Percentiles rank a stretch among this genome's conserved stretches.
These are phyloP conservation scores for Poeciliopsis paucimaculata DNA, from an alignment of 2,797 vertebrate genomes.

Conservation along the genomic window DNA sequence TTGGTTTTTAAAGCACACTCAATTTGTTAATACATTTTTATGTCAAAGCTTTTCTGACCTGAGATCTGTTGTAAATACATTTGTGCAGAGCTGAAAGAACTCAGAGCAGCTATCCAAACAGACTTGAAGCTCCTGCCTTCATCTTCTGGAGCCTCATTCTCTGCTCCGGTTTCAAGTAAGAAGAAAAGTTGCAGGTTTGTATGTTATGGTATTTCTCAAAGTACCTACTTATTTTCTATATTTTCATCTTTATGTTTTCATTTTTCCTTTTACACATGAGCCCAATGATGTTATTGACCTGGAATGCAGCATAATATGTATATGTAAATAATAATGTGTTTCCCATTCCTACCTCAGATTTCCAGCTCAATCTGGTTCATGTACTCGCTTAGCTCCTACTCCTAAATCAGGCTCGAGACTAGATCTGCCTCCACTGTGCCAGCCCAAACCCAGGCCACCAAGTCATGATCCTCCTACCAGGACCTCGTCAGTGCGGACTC, in stretches of 20 bases:
- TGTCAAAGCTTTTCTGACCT: slow-evolving; percentile 4
- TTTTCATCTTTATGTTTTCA: not conserved
- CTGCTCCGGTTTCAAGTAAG: slow-evolving; percentile 4
- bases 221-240: not conserved
- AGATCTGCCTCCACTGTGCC: slow-evolving; percentile 27
- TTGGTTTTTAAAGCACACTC: not conserved
- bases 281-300: not conserved
- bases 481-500: slow-evolving; percentile 16
- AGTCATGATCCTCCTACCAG: slow-evolving; percentile 13
- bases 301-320: not conserved
- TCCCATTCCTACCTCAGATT: slow-evolving; percentile 33
- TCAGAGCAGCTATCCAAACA: slow-evolving; percentile 64
- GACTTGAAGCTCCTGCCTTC: slow-evolving; percentile 58
- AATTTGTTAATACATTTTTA: not conserved
- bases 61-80: slow-evolving; percentile 12
- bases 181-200: slow-evolving; percentile 54
- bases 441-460: slow-evolving; percentile 44
- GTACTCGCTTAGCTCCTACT: slow-evolving; percentile 18
- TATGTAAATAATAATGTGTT: not conserved
- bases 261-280: not conserved
- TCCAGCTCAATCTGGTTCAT: slow-evolving; percentile 22
- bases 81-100: slow-evolving; percentile 68
- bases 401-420: slow-evolving; percentile 29
- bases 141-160: slow-evolving; percentile 1
- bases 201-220: not conserved